Conservation (phyloP, 2,113 vertebrate genomes). For the Vidua macroura region DNA sequence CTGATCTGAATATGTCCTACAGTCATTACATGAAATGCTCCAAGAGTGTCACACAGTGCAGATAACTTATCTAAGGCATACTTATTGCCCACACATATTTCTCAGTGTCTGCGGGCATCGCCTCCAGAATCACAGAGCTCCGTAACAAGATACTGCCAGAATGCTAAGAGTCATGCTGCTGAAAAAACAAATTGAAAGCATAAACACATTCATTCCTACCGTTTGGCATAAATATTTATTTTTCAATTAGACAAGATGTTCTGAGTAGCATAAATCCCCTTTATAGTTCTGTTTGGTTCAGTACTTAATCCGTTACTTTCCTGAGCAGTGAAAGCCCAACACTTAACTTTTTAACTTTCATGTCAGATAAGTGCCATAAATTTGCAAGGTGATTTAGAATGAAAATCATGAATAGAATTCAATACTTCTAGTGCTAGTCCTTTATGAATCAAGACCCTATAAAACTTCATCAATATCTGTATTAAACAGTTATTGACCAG, state of each 20-base stretch:
- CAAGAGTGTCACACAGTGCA: not conserved
- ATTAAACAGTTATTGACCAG: slow-evolving; percentile 54
- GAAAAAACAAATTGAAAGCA: slow-evolving; percentile 36
- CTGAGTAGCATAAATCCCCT: slow-evolving; percentile 53
- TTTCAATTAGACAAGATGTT: slow-evolving; percentile 49
- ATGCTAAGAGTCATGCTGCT: not conserved
- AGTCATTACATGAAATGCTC: not conserved
- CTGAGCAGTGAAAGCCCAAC: slow-evolving; percentile 30
- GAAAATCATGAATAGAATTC: slow-evolving; percentile 50
- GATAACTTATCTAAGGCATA: not conserved
- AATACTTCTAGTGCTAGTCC: not conserved
- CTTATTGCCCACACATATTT: not conserved
- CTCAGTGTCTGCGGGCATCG: not conserved
- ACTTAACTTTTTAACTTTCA: slow-evolving; percentile 59
- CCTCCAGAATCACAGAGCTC: not conserved
- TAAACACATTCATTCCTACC: not conserved
- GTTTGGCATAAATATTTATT: not conserved
- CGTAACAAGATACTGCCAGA: not conserved
- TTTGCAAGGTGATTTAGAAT: slow-evolving; percentile 62
- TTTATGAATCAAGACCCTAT: slow-evolving; percentile 57
- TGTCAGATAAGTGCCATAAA: slow-evolving; percentile 55
- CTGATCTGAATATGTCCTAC: not conserved
- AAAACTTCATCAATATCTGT: slow-evolving; percentile 66
- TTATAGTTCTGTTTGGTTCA: slow-evolving; percentile 44
- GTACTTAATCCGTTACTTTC: slow-evolving; percentile 45